phyloP scores from a whole-genome alignment of 1,140 invertebrate species.

The Xylocopa sonorina region DNA sequence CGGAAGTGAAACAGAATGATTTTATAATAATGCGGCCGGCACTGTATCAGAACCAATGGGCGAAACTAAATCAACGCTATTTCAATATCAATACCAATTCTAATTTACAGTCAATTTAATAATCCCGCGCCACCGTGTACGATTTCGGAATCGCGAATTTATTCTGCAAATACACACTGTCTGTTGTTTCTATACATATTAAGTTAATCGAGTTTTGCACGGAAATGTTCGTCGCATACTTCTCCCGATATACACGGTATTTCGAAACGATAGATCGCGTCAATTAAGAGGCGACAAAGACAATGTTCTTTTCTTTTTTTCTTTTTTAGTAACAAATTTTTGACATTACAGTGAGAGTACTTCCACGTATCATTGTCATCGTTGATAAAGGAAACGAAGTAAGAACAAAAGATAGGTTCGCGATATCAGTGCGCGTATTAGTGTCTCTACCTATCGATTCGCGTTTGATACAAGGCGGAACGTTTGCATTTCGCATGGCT shows the following conservation, averaged over 20 bases:
- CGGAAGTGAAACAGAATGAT: slow-evolving; percentile 14
- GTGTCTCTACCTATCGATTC: slow-evolving; percentile 24
- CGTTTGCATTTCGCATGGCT: slow-evolving; percentile 50
- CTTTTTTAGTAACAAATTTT: no score
- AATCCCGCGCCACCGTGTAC: background rate
- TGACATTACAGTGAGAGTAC: no score
- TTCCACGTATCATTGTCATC: slow-evolving; percentile 12
- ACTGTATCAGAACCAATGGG: background rate
- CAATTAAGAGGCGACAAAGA: background rate
- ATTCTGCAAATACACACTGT: slow-evolving; percentile 7
- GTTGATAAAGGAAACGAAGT: background rate
- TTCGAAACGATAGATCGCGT: background rate
- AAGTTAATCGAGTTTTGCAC: slow-evolving; percentile 3
- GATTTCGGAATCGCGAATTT: background rate
- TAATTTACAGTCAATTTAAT: slow-evolving; percentile 30
- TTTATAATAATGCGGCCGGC: slow-evolving; percentile 33
- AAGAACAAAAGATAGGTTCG: slow-evolving; percentile 16
- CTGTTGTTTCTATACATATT: slow-evolving; percentile 4
- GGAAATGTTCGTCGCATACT: background rate
- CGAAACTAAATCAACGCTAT: slow-evolving; percentile 27
- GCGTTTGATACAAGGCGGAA: slow-evolving; percentile 39
- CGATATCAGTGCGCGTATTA: slow-evolving; percentile 5
- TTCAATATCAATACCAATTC: slow-evolving; percentile 33
- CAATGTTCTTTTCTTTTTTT: background rate
- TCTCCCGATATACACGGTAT: background rate